Evolutionary conservation across 92 coral and sea anemone genomes (phyloP).

Genomic region (Parazoanthus darwini): DNA sequence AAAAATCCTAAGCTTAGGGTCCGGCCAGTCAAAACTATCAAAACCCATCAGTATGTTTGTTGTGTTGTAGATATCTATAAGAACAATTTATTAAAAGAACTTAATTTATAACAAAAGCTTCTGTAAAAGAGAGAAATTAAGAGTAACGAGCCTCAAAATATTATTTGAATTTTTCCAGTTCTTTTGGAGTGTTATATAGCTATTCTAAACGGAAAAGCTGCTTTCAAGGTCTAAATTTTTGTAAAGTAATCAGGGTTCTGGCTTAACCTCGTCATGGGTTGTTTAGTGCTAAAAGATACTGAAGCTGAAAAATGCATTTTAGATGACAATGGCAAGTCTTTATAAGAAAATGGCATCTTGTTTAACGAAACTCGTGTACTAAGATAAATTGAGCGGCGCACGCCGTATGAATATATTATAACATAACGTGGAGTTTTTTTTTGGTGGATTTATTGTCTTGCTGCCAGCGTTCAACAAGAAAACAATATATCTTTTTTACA

Average conservation of each 20-base stretch:
- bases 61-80: too few relatives aligned
- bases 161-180: too few relatives aligned
- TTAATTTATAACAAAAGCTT: too few relatives aligned
- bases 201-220: background rate
- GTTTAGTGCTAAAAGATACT: background rate
- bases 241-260: background rate
- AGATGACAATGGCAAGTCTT: background rate
- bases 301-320: background rate
- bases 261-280: too few relatives aligned
- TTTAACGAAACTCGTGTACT: background rate
- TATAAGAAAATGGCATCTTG: too few relatives aligned
- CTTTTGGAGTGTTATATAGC: background rate
- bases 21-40: too few relatives aligned
- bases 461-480: background rate
- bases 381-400: background rate
- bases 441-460: constrained; percentile 22
- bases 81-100: too few relatives aligned
- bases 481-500: background rate
- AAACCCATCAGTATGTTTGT: too few relatives aligned
- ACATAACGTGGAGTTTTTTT: constrained; percentile 2
- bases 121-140: too few relatives aligned
- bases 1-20: too few relatives aligned
- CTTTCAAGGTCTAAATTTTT: background rate
- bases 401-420: constrained; percentile 28
- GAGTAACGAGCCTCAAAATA: too few relatives aligned